Conservation (phyloP, 1,140 invertebrate species). For the Habropoda laboriosa region DNA sequence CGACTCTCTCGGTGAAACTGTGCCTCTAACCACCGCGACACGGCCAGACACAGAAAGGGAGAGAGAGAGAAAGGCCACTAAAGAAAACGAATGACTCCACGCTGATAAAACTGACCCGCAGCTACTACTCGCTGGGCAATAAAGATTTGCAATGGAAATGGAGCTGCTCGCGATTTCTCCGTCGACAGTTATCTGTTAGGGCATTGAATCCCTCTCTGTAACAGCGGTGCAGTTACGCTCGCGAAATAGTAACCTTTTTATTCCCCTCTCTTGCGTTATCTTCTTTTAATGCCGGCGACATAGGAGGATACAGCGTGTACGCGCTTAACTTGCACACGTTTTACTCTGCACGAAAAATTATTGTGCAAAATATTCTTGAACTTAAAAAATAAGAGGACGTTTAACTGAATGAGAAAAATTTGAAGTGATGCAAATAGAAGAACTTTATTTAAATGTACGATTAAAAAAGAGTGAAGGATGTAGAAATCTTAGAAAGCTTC, state of each 20-base stretch:
- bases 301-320: too few species aligned
- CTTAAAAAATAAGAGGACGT: too few species aligned
- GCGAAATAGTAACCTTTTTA: constrained; percentile 45
- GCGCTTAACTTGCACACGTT: too few species aligned
- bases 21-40: background rate
- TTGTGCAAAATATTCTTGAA: too few species aligned
- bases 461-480: too few species aligned
- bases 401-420: too few species aligned
- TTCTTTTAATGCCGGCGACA: background rate
- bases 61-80: constrained; percentile 4
- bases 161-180: constrained; percentile 20
- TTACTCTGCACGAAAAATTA: too few species aligned
- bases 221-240: background rate
- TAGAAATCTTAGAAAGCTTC: too few species aligned
- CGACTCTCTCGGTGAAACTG: constrained; percentile 1
- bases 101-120: constrained; percentile 62
- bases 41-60: too few species aligned
- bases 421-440: too few species aligned
- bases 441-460: too few species aligned
- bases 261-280: background rate
- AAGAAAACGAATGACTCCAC: constrained; percentile 57
- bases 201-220: constrained; percentile 47
- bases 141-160: constrained; percentile 66
- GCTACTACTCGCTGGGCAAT: constrained; percentile 32
- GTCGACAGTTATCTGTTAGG: constrained; percentile 36